Evolutionary conservation across 2,797 vertebrate species (phyloP), one percentile per base, ranked within the genome.

Genomic region (Limosa lapponica): DNA sequence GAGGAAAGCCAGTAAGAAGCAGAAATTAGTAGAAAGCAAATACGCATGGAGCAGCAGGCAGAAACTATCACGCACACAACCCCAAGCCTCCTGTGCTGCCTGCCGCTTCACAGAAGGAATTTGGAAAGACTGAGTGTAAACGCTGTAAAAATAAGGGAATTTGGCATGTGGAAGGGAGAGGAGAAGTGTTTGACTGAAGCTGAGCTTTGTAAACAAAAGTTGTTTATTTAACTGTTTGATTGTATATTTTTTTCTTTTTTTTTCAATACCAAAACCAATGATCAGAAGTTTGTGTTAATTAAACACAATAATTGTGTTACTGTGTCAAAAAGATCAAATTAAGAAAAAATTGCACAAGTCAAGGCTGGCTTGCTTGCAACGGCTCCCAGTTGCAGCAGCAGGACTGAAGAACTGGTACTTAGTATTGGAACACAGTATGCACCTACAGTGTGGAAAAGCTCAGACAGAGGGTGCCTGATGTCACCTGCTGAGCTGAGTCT

Each of bases 61-160:
- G 49, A 79, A 83, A 39, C 10, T 11, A n/a, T 8, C 15, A 32
- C 0, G 2, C 16, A 30, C 15, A 24, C 11, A 62, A 12, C 9
- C 17, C 52, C 34, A 73, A 52, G 25, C 5, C 6, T 55, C 28
- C 23, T 67, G 18, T 1, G 1, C 30, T 77, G 6, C 32, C 6
- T 34, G 4, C 1, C 4, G 52, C 54, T 89, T 87, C 59, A 37
- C 27, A 54, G 49, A 52, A 54, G 13, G 8, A 49, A 44, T 1
- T 55, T 28, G 13, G 30, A 46, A 80, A 39, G 10, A 13, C 19
- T 55, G 11, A 70, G 43, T 16, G 7, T 10, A 85, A 58, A 13
- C 0, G 2, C 4, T 32, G 17, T 0, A 0, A 90, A 75, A 94
- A 64, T 11, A 57, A 58, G 32, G 32, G 8, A 70, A 74, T 72